Percentiles rank a stretch among this genome's conserved stretches.
These are phyloP conservation scores for Epicauta chinensis DNA, from an alignment of 1,140 invertebrate genomes.

Conservation along the genomic window DNA sequence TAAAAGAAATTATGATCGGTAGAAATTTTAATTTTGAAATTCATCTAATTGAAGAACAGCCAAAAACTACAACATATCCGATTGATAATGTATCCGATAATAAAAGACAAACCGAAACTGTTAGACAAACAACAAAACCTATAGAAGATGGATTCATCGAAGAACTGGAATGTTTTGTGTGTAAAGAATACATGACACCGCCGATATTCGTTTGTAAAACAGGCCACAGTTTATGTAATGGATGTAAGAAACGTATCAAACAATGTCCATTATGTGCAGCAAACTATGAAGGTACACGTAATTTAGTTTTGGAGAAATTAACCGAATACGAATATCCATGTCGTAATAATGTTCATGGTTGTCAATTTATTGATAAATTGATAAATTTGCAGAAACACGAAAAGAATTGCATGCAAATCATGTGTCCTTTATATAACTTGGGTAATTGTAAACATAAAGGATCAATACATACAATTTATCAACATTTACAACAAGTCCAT, in stretches of 20 bases:
- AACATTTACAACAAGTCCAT: too few relatives aligned
- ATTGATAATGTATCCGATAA: too few relatives aligned
- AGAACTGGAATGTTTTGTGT: conserved; percentile 66
- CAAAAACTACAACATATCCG: too few relatives aligned
- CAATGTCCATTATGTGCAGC: conserved; percentile 34
- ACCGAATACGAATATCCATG: conserved; percentile 13
- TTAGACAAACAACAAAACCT: conserved; percentile 7
- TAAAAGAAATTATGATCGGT: conserved; percentile 19
- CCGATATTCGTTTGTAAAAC: conserved; percentile 68
- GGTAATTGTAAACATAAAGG: too few relatives aligned
- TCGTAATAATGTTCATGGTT: too few relatives aligned
- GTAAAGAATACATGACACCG: conserved; percentile 67
- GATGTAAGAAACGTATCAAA: conserved; percentile 59
- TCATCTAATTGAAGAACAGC: conserved; percentile 10
- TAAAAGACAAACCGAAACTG: background rate
- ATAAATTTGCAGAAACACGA: too few relatives aligned
- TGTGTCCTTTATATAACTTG: too few relatives aligned
- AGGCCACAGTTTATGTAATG: conserved; percentile 69
- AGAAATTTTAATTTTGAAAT: conserved; percentile 15
- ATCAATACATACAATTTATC: too few relatives aligned
- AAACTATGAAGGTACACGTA: conserved; percentile 22
- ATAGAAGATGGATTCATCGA: background rate
- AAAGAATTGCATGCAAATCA: too few relatives aligned
- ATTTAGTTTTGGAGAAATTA: conserved; percentile 27
- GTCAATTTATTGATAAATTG: too few relatives aligned